Conservation (phyloP, 2,113 vertebrate genomes). For the Pygathrix nemaeus region DNA sequence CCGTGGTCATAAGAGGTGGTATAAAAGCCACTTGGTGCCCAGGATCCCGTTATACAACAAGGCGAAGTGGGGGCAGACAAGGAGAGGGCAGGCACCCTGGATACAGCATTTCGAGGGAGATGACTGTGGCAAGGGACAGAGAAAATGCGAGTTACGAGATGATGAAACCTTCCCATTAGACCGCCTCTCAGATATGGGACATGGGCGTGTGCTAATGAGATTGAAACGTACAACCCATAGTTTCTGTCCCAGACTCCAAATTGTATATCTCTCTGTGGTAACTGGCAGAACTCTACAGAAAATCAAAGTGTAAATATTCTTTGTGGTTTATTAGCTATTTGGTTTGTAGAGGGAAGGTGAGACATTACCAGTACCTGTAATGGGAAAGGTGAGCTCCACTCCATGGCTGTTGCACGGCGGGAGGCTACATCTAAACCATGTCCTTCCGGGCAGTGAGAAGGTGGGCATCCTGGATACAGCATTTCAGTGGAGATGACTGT, state of each 20-base stretch:
- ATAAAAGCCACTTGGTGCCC: not conserved
- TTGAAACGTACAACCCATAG: not conserved
- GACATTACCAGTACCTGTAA: not conserved
- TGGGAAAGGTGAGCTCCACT: not conserved
- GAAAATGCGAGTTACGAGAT: not conserved
- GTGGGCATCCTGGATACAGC: too few species aligned
- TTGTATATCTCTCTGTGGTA: not conserved
- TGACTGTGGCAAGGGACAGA: not conserved
- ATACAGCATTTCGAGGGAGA: not conserved
- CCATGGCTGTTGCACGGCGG: not conserved
- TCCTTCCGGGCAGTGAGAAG: not conserved
- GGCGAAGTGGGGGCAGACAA: not conserved
- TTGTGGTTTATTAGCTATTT: not conserved
- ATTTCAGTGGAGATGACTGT: too few species aligned
- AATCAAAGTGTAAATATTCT: not conserved
- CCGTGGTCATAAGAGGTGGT: not conserved
- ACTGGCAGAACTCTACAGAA: not conserved
- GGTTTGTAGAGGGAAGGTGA: not conserved
- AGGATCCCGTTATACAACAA: not conserved
- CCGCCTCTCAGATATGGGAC: not conserved
- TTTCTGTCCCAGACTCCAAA: too few species aligned
- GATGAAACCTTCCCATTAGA: not conserved
- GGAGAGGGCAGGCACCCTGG: not conserved
- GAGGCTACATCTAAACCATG: not conserved
- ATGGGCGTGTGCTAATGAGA: not conserved